Percentiles rank a stretch among this genome's conserved stretches.
These are phyloP conservation scores for Gambusia holbrooki DNA, from an alignment of 2,113 vertebrate species.

Conservation along the genomic window DNA sequence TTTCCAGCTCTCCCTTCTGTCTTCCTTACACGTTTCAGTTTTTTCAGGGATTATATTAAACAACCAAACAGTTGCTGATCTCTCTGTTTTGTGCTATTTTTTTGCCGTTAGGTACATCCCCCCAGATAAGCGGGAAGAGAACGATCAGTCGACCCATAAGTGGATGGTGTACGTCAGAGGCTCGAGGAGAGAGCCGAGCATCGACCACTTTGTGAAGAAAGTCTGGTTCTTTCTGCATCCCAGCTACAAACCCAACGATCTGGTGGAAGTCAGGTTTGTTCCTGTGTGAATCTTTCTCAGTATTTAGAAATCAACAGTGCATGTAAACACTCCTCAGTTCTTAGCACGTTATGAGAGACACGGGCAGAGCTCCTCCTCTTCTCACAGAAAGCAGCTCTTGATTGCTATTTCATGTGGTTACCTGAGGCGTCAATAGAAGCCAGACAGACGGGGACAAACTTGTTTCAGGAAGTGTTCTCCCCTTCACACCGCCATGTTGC, in stretches of 20 bases:
- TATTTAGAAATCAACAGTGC: neutral
- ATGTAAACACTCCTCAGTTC: neutral
- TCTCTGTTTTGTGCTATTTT: neutral
- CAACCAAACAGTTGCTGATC: neutral
- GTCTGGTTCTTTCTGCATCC: slow-evolving; percentile 99
- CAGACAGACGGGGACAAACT: slow-evolving; percentile 14
- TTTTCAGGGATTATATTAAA: neutral
- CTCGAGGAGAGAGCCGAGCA: slow-evolving; percentile 93
- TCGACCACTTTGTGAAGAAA: slow-evolving; percentile 98
- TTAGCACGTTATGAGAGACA: neutral
- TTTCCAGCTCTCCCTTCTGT: neutral
- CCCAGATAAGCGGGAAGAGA: slow-evolving; percentile 97
- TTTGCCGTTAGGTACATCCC: slow-evolving; percentile 90
- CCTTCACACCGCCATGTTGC: slow-evolving; percentile 1
- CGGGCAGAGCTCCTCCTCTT: neutral
- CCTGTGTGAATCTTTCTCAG: slow-evolving; percentile 23
- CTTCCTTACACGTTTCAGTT: neutral
- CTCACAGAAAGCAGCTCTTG: neutral
- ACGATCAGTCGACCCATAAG: slow-evolving; percentile 98
- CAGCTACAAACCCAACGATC: slow-evolving; percentile 98
- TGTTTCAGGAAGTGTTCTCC: slow-evolving; percentile 11
- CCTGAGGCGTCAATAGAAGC: slow-evolving; percentile 25
- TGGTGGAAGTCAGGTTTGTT: slow-evolving; percentile 95
- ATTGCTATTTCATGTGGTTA: slow-evolving; percentile 17
- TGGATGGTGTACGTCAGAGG: slow-evolving; percentile 99